Evolutionary conservation across 2,797 vertebrate species (phyloP).

Genomic region (Nothura maculosa): DNA sequence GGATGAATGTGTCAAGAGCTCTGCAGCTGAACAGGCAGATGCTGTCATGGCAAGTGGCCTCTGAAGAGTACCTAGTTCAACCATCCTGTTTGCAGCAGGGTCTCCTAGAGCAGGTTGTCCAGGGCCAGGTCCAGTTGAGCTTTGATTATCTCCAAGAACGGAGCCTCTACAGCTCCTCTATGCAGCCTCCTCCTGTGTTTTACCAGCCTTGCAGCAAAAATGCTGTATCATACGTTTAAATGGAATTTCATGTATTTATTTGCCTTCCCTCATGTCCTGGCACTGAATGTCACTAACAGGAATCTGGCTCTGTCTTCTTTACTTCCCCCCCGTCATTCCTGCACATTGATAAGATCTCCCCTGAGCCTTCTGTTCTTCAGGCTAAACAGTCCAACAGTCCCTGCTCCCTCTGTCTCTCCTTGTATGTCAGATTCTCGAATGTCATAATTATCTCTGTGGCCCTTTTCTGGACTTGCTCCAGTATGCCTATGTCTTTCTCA

Average conservation of each 20-base stretch:
- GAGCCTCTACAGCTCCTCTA: background rate
- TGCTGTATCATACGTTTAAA: background rate
- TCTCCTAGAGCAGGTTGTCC: background rate
- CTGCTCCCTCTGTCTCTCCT: background rate
- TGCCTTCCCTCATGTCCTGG: background rate
- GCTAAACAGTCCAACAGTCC: background rate
- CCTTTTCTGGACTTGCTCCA: background rate
- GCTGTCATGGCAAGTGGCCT: rapidly evolving
- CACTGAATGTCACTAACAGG: background rate
- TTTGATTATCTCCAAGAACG: background rate
- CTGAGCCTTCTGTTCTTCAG: background rate
- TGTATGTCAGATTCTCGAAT: background rate
- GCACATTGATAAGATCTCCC: background rate
- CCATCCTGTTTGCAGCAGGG: rapidly evolving
- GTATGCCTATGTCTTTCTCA: background rate
- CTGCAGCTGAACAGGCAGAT: background rate
- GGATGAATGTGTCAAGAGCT: background rate
- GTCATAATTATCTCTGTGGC: background rate
- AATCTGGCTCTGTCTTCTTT: background rate
- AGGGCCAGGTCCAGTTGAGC: background rate
- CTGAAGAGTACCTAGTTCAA: background rate
- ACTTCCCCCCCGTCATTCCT: background rate
- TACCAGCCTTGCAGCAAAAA: background rate
- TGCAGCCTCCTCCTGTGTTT: background rate
- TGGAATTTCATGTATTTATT: background rate